phyloP scores from a whole-genome alignment of 2,888 invertebrate genomes.

The Zaprionus lineosus region DNA sequence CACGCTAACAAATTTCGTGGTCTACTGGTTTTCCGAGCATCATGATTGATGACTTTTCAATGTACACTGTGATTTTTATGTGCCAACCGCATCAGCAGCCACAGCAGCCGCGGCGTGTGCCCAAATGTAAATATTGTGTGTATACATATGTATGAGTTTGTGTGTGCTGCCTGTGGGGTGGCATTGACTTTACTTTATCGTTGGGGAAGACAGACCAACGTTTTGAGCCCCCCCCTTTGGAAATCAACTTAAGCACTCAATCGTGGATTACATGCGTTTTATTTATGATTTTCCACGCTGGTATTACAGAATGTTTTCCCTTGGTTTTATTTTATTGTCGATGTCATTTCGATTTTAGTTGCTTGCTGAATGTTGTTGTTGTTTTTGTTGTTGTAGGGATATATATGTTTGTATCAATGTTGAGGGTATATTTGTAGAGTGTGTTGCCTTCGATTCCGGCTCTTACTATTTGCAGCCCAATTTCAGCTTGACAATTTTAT shows the following conservation, averaged over 20 bases:
- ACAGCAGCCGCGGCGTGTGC: slow-evolving; percentile 51
- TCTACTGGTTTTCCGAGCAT: slow-evolving; percentile 57
- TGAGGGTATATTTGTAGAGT: slow-evolving; percentile 24
- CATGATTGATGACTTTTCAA: slow-evolving; percentile 76
- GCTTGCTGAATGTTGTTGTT: slow-evolving; percentile 19
- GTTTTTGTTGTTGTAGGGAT: slow-evolving; percentile 4
- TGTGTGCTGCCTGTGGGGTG: not conserved
- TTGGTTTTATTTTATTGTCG: slow-evolving; percentile 62
- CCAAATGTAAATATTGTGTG: slow-evolving; percentile 66
- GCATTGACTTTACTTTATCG: slow-evolving; percentile 17
- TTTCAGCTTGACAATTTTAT: slow-evolving; percentile 51
- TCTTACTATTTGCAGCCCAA: slow-evolving; percentile 34
- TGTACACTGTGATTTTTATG: slow-evolving; percentile 52
- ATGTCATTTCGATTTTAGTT: slow-evolving; percentile 41
- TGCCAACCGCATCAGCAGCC: slow-evolving; percentile 20
- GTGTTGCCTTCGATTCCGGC: slow-evolving; percentile 41
- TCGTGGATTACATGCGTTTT: slow-evolving; percentile 79
- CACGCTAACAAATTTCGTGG: slow-evolving; percentile 72
- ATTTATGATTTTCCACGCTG: slow-evolving; percentile 78
- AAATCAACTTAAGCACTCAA: slow-evolving; percentile 76
- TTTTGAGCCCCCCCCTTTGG: slow-evolving; percentile 15
- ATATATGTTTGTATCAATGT: slow-evolving; percentile 11
- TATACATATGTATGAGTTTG: not conserved
- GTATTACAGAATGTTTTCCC: slow-evolving; percentile 64
- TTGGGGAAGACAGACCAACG: not conserved